Conservation (phyloP, 30 jellyfish, hydroid and myxozoan genomes). For the Mastigias papua region DNA sequence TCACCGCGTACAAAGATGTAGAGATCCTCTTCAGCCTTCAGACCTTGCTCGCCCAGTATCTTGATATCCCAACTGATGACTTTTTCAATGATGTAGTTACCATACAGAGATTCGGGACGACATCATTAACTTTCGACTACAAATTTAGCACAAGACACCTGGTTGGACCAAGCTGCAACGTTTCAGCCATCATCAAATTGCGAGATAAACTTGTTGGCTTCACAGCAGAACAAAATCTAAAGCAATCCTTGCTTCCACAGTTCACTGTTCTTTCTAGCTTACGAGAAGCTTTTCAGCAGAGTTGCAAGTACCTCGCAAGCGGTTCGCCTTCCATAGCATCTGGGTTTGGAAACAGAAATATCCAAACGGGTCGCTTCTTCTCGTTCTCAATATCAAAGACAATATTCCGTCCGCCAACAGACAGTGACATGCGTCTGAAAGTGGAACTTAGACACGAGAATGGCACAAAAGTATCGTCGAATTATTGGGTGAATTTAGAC, state of each 20-base stretch:
- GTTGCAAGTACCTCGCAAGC: conserved; percentile 67
- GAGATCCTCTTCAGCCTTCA: conserved; percentile 70
- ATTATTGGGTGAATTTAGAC: conserved; percentile 60
- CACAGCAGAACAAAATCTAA: conserved; percentile 46
- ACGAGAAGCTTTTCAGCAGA: conserved; percentile 45
- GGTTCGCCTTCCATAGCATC: conserved; percentile 65
- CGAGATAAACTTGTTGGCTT: conserved; percentile 65
- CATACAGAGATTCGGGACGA: conserved; percentile 38
- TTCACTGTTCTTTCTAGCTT: conserved; percentile 38
- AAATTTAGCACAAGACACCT: conserved; percentile 66
- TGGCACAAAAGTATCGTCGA: conserved; percentile 36
- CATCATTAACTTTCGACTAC: conserved; percentile 51
- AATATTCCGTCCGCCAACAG: conserved; percentile 80
- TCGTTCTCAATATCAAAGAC: conserved; percentile 53
- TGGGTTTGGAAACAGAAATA: conserved; percentile 2
- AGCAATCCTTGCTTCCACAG: conserved; percentile 45
- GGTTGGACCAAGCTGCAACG: conserved; percentile 54
- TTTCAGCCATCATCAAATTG: conserved; percentile 50
- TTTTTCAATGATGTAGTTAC: conserved; percentile 38
- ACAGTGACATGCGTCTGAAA: conserved; percentile 63
- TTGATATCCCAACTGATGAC: conserved; percentile 26
- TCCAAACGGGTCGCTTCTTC: conserved; percentile 66
- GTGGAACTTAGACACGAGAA: conserved; percentile 50
- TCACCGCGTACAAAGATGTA: conserved; percentile 58
- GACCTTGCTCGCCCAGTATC: conserved; percentile 45